phyloP scores from a whole-genome alignment of 2,113 vertebrate species.

The Amblyopsis rosae region DNA sequence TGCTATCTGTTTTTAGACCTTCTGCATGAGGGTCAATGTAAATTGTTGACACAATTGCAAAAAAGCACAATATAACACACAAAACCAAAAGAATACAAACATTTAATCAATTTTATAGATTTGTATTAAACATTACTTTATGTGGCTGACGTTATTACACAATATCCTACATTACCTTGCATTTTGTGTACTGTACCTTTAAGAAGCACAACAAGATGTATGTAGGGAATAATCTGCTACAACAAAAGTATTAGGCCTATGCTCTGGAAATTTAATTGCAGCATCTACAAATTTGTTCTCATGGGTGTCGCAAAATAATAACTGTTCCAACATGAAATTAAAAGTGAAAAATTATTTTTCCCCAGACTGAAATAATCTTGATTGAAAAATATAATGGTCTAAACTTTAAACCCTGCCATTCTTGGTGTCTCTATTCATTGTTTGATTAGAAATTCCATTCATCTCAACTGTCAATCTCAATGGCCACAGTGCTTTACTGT shows the following conservation, averaged over 20 bases:
- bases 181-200: neutral
- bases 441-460: conserved; percentile 68
- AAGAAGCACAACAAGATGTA: conserved; percentile 26
- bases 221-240: conserved; percentile 52
- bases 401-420: conserved; percentile 58
- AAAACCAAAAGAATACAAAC: too few species aligned
- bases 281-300: conserved; percentile 74
- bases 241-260: conserved; percentile 63
- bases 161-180: too few species aligned
- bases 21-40: too few species aligned
- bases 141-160: too few species aligned
- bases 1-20: conserved; percentile 41
- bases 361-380: conserved; percentile 59
- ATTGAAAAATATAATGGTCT: conserved; percentile 62
- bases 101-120: too few species aligned
- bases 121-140: too few species aligned
- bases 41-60: too few species aligned
- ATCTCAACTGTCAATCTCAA: conserved; percentile 67
- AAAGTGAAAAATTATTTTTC: conserved; percentile 57
- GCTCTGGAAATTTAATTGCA: conserved; percentile 78
- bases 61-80: too few species aligned
- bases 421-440: conserved; percentile 49
- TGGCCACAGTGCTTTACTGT: conserved; percentile 48
- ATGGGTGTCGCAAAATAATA: conserved; percentile 76
- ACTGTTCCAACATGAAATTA: conserved; percentile 74